These are phyloP conservation scores for Tachystola acroxantha DNA, from an alignment of 2,888 invertebrate species.

Conservation along the genomic window DNA sequence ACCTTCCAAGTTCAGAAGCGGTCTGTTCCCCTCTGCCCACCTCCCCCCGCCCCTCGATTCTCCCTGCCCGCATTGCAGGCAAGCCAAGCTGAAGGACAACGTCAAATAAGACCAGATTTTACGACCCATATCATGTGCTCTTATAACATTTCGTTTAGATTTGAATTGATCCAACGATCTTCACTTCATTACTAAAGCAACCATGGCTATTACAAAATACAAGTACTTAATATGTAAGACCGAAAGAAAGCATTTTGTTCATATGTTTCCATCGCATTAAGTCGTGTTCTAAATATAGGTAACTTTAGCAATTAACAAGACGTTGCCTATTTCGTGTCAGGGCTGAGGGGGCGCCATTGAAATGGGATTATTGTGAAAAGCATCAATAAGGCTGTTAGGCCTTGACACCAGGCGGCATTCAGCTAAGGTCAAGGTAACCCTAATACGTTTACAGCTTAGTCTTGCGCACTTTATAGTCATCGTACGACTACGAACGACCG, in stretches of 20 bases:
- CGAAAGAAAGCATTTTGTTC: background rate
- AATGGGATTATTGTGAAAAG: constrained; percentile 37
- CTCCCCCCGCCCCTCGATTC: constrained; percentile 35
- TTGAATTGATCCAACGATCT: too few relatives aligned
- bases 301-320: constrained; percentile 27
- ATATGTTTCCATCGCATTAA: constrained; percentile 26
- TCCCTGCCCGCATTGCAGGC: constrained; percentile 68
- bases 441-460: constrained; percentile 51
- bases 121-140: constrained; percentile 27
- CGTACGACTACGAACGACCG: constrained; percentile 29
- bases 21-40: constrained; percentile 32
- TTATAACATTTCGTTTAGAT: too few relatives aligned
- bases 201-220: too few relatives aligned
- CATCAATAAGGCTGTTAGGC: constrained; percentile 38
- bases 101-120: constrained; percentile 42
- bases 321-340: constrained; percentile 38
- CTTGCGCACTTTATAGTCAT: constrained; percentile 55
- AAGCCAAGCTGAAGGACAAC: constrained; percentile 55
- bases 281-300: constrained; percentile 23
- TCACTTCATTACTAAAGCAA: too few relatives aligned
- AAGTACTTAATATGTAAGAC: background rate
- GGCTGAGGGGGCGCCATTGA: constrained; percentile 28
- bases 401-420: constrained; percentile 47
- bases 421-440: constrained; percentile 53
- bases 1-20: constrained; percentile 65